Evolutionary conservation across 1,140 invertebrate genomes (phyloP), one percentile per base, ranked within the genome.

Genomic region (Xylocopa sonorina): DNA sequence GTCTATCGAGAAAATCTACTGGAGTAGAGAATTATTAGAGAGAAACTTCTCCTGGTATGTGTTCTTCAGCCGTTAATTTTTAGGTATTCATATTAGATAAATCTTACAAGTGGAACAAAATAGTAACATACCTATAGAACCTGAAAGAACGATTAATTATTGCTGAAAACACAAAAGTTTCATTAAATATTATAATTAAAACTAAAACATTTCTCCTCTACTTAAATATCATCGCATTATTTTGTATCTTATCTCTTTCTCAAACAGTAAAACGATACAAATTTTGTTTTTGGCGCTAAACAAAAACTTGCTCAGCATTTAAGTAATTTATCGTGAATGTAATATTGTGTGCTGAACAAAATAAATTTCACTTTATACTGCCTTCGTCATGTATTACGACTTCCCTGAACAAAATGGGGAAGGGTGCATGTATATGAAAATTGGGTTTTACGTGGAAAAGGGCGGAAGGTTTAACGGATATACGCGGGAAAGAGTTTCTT

Each of bases 101-200:
- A 84, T 85, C 68, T 84, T 89, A 90, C 89, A 89, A 90, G 86
- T 90, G 89, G 87, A 92, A 93, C 92, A 92, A 92, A 93, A 92
- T 92, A 90, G 88, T 90, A 93, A 93, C 92, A 92, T 93, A 93
- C 92, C 92, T 93, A 93, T 91, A 88, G 86, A 87, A 89, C 88
- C 92, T 93, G 92, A 90, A 93, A 87, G 71, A 87, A 87, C 55
- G 14, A 80, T 86, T 85, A 79, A 83, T 92, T 91, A 92, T 85
- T 58, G 86, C 91, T 93, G 91, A 90, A 93, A 93, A 74, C 76
- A 75, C 74, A 89, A 86, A 83, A n/a, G n/a, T n/a, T 73, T 85
- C n/a, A 79, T 82, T 90, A 88, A 85, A 67, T 29, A 80, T 83
- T 82, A 68, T 75, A 78, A 57, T 78, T 74, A 71, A 38, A 32